These are phyloP conservation scores for Momotus momota DNA, from an alignment of 2,797 vertebrate genomes.

Conservation along the genomic window DNA sequence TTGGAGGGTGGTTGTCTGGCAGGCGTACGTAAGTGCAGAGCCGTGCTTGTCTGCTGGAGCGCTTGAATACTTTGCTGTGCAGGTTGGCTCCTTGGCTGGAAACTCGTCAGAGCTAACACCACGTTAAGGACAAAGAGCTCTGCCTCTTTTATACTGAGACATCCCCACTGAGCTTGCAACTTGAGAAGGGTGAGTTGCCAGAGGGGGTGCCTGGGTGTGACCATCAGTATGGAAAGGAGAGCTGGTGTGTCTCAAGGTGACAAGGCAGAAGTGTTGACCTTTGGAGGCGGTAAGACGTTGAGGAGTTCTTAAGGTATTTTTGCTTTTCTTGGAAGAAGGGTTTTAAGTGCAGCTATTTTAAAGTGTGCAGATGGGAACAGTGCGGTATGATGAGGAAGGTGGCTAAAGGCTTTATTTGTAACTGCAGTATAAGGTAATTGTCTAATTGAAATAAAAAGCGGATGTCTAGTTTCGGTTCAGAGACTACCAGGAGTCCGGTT, in stretches of 20 bases:
- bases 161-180: fast-evolving
- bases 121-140: background rate
- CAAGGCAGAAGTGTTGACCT: background rate
- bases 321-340: background rate
- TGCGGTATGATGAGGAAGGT: background rate
- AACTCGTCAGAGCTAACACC: background rate
- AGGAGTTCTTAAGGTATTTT: background rate
- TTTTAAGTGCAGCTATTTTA: background rate
- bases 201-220: fast-evolving
- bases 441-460: background rate
- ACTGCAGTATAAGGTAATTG: background rate
- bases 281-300: background rate
- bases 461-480: background rate
- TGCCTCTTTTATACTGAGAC: fast-evolving
- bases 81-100: background rate
- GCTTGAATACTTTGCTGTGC: background rate
- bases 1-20: background rate
- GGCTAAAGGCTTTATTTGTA: background rate
- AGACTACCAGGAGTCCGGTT: background rate
- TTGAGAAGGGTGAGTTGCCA: background rate
- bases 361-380: background rate
- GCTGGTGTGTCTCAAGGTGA: fast-evolving
- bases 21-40: background rate
- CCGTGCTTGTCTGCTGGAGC: background rate
- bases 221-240: fast-evolving